Conservation (phyloP, 2,888 invertebrate genomes). For the Augochlorella aurata region DNA sequence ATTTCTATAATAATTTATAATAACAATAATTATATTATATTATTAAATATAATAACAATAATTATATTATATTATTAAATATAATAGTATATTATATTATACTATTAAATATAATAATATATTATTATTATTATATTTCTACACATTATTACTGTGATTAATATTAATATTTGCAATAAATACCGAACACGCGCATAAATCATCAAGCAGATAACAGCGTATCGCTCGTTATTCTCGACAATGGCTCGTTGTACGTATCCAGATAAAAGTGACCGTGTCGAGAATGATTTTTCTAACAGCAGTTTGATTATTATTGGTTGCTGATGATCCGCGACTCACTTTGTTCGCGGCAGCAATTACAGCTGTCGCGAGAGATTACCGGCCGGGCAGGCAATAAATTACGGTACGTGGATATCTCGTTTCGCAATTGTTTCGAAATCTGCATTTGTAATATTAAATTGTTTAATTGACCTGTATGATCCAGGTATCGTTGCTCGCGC, state of each 20-base stretch:
- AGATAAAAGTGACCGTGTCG: background rate
- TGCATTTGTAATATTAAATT: background rate
- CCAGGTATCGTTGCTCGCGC: background rate
- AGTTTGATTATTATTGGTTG: background rate
- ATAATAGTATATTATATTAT: too few species aligned
- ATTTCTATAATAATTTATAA: too few species aligned
- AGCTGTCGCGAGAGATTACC: background rate
- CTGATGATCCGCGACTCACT: background rate
- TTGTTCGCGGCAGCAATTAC: background rate
- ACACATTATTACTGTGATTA: too few species aligned
- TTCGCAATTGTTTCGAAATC: background rate
- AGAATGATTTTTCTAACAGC: background rate
- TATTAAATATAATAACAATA: too few species aligned
- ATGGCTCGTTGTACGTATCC: background rate
- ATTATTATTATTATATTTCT: too few species aligned
- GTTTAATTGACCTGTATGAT: background rate
- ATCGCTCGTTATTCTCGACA: background rate
- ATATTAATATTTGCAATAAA: too few species aligned
- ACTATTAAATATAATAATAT: too few species aligned
- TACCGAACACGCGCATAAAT: too few species aligned
- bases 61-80: too few species aligned
- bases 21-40: too few species aligned
- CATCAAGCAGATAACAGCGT: too few species aligned
- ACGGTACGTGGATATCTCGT: background rate
- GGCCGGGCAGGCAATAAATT: background rate